Evolutionary conservation across 2,888 invertebrate species (phyloP), one percentile per base, ranked within the genome.

Genomic region (Drosophila yooni): DNA sequence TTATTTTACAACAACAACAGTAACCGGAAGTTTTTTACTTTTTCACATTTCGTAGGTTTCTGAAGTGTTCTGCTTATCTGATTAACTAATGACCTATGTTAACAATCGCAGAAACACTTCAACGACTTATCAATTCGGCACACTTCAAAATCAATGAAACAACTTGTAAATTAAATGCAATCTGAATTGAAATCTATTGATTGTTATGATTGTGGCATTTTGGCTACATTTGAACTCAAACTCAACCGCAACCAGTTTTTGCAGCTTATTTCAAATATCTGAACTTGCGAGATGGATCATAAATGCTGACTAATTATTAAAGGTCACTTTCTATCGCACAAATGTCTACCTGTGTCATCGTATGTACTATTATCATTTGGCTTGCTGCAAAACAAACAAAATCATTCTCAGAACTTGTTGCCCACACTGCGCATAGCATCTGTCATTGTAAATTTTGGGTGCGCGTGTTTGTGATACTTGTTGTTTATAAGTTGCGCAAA

Each of bases 401-500:
- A 72, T 33, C 65, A 50, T 78, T 78, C 78, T 57, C 8, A n/a
- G 78, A 80, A 80, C 29, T 50, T 38, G 18, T 51, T 40, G 52
- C 57, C 71, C 52, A 63, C 72, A 72, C 71, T 51, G 34, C 27
- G 61, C 61, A 54, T 31, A 71, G 70, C 68, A 43, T 69, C 50
- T 69, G 57, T 51, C 68, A 38, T 68, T 57, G 59, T 33, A 29
- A 15, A 57, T 63, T 59, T 34, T 46, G 43, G 18, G 18, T 5
- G 51, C 56, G 51, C 59, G 54, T 76, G 21, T 60, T 48, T 52
- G 54, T 53, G 18, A 36, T 52, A 57, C 58, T 58, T 73, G 54
- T 78, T 79, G 81, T 78, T 81, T 81, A 79, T 74, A 74, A 79
- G 53, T 74, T 80, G 79, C 54, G 68, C 70, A 74, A 64, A 74